Conservation (phyloP, 2,888 invertebrate species). For the Prostheceraeus crozeri region DNA sequence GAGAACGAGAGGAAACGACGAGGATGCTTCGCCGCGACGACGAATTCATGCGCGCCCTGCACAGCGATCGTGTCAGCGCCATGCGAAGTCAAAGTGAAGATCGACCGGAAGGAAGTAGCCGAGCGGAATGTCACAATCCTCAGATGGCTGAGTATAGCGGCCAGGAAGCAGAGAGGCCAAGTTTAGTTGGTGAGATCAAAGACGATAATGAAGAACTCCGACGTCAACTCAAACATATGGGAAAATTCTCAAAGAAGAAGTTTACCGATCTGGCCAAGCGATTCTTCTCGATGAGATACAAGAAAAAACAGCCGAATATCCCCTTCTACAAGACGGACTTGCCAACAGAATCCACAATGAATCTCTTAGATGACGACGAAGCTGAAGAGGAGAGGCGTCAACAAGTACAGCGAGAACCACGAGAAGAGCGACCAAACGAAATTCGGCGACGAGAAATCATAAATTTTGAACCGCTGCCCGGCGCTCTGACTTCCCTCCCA, state of each 20-base stretch:
- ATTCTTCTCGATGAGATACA: slow-evolving; percentile 51
- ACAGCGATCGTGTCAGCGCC: slow-evolving; percentile 59
- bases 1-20: slow-evolving; percentile 85
- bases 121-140: too few relatives aligned
- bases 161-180: too few relatives aligned
- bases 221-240: slow-evolving; percentile 51
- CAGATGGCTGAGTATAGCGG: too few relatives aligned
- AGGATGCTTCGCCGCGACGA: slow-evolving; percentile 74
- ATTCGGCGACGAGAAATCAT: too few relatives aligned
- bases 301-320: slow-evolving; percentile 38
- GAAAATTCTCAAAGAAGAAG: slow-evolving; percentile 52
- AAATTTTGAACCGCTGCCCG: too few relatives aligned
- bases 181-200: too few relatives aligned
- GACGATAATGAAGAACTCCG: slow-evolving; percentile 50
- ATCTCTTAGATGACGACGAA: slow-evolving; percentile 47
- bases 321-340: slow-evolving; percentile 28
- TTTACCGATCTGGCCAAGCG: slow-evolving; percentile 50
- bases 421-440: too few relatives aligned
- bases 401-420: too few relatives aligned
- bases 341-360: slow-evolving; percentile 45
- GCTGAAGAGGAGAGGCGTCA: slow-evolving; percentile 39
- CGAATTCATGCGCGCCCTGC: slow-evolving; percentile 75
- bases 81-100: slow-evolving; percentile 43
- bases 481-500: too few relatives aligned
- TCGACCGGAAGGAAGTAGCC: too few relatives aligned